Base-by-base conservation (phyloP, 2,888 invertebrate genomes). In the Drosophila lacicola region DNA sequence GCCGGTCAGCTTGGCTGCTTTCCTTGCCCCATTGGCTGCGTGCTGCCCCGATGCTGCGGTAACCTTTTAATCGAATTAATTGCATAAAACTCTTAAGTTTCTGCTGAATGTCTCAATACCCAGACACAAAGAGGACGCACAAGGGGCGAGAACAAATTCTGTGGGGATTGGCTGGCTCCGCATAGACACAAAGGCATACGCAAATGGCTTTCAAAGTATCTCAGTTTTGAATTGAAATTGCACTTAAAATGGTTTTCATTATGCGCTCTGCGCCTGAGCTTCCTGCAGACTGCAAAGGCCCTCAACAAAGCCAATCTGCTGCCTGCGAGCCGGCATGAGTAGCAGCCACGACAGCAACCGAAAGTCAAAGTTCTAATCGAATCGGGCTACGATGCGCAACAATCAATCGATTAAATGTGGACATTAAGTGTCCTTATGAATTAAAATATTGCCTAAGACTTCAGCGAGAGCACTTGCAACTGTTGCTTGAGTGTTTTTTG, bases 31-130 rank as follows among this genome's bases (percentile, higher is more conserved):
- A 36, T 68, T 41, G 45, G 34, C 11, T 41, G 47, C 33, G 14
- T 37, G 51, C 47, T 36, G 39, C 34, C 49, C 21, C 8, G 60
- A 36, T 29, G 70, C 51, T 55, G 58, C 66, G 63, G 67, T 66
- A 65, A 61, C 70, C 72, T 60, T 79, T 82, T 85, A 82, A 85
- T 82, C 86, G 74, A 85, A 75, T 82, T 82, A 82, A 85, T 85
- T 85, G 80, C 74, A 74, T 62, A 77, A 67, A 72, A 74, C 74
- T 74, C 64, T 58, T 33, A 61, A 67, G 50, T 64, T 56, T 60
- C 29, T 41, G 60, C 42, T 60, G 50, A 56, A 71, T 74, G 60
- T 67, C 67, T 75, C 44, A 63, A 70, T 66, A 42, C 9, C 9
- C 19, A 49, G 0, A 47, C 8, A 46, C 39, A 66, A 9, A 25